These are phyloP conservation scores for Emydoidea blandingii DNA, from an alignment of 2,797 vertebrate genomes.

Conservation along the genomic window DNA sequence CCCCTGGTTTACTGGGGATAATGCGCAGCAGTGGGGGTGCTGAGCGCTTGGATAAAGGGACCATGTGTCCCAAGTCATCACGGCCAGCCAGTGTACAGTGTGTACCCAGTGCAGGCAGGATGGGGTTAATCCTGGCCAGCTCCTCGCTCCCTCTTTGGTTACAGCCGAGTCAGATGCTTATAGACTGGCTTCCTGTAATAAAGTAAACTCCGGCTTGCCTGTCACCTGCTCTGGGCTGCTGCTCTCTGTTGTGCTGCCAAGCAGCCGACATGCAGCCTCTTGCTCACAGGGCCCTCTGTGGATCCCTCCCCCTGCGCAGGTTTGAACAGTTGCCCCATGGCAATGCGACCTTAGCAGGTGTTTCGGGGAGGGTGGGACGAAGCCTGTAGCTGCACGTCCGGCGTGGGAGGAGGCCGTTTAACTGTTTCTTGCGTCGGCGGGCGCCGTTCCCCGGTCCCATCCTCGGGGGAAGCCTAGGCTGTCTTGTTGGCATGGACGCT, in stretches of 20 bases:
- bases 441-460: not conserved
- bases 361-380: constrained; percentile 45
- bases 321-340: constrained; percentile 51
- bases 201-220: constrained; percentile 62
- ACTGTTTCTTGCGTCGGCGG: not conserved
- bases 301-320: constrained; percentile 21
- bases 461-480: not conserved
- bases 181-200: constrained; percentile 52
- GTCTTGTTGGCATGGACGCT: not conserved
- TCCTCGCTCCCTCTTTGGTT: not conserved
- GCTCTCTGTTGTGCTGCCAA: constrained; percentile 65
- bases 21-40: not conserved
- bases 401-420: constrained; percentile 10
- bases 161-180: constrained; percentile 30
- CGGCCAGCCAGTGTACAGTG: not conserved
- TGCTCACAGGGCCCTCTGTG: constrained; percentile 56
- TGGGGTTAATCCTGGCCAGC: not conserved
- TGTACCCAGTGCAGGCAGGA: not conserved
- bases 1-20: not conserved
- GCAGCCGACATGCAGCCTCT: constrained; percentile 72
- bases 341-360: constrained; percentile 73
- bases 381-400: constrained; percentile 60
- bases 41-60: not conserved
- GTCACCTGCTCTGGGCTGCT: constrained; percentile 63
- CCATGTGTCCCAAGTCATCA: not conserved